Evolutionary conservation across 1,140 invertebrate species (phyloP), one percentile per base, ranked within the genome.

Genomic region (Zaprionus lachaisei): DNA sequence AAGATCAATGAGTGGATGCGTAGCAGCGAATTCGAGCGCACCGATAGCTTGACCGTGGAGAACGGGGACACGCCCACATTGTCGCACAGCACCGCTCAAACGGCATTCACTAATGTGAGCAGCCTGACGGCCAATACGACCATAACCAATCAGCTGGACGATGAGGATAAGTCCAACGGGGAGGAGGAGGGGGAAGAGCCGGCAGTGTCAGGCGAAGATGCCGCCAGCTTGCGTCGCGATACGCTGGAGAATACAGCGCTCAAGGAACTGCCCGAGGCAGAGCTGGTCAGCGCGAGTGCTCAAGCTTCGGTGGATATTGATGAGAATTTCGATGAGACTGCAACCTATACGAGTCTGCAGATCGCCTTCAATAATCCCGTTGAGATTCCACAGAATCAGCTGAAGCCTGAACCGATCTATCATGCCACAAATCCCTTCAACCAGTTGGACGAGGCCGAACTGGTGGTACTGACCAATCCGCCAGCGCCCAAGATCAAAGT

Each of bases 341-440:
- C 95, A 55, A 97, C 96, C 0, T 97, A 97, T 79, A 96, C 96
- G 1, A 97, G 96, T 89, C 93, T 97, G 44, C 96, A 97, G 91
- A 94, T 97, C 84, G 97, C 97, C 0, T 97, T 97, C 94, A 97
- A 96, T 91, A 97, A 97, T 93, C 97, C 96, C 0, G 91, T 97
- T 9, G 63, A 79, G 0, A 91, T 91, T 56, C 83, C 26, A 56
- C 74, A 55, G n/a, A 72, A 22, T 24, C 57, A 68, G 37, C 72
- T 17, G 37, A 66, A 37, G 20, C 6, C 38, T 14, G 51, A 38
- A 9, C 65, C 54, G 14, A 26, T 22, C 5, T 83, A 91, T 57
- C 81, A 80, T 12, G 72, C 47, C 9, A 66, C 77, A 7, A 90
- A 86, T 86, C 85, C 84, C 0, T 90, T 90, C n/a, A 83, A 70